Base-by-base conservation (phyloP, 1,140 invertebrate species). In the Drosophila tristis region DNA sequence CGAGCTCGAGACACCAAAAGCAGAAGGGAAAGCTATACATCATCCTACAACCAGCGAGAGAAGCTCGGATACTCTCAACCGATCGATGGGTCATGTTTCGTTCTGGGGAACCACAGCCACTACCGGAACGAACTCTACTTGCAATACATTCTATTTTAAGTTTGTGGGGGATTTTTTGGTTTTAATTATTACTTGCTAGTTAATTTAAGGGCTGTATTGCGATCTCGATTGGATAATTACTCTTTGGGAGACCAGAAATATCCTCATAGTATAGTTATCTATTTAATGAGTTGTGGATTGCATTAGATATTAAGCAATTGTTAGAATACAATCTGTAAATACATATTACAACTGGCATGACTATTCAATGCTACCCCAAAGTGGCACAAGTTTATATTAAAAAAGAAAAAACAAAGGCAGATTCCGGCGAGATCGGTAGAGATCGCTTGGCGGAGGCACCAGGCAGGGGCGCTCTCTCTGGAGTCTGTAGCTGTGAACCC, bases 1-100 rank as follows among this genome's bases (percentile, higher is more conserved):
- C 15, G n/a, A 35, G 11, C 29, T 16, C 35, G 13, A 43, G 42
- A 62, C 29, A 25, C 39, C 43, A 31, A 57, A 67, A 39, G 39
- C 43, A 58, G 51, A 66, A 58, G 54, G 71, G 71, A 74, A 74
- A 74, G 72, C 58, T 74, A 48, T 54, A 26, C 56, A 61, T 62
- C 68, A 66, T 16, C 15, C n/a, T 44, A 20, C 8, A 39, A 44
- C n/a, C 20, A 42, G 49, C 68, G 68, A 39, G 49, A 58, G 70
- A 74, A 49, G 35, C 45, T 4, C 4, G 0, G 9, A 60, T 60
- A 48, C 68, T 71, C 68, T 72, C 7, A 5, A 25, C 39, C 16
- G 55, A 25, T 26, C 4, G 35, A 5, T 13, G 35, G 35, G 35
- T 39, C 11, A 13, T 39, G 35, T 13, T 39, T 39, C 1, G 9